These are phyloP conservation scores for Keiferia lycopersicella DNA, from an alignment of 2,888 invertebrate genomes.

Conservation along the genomic window DNA sequence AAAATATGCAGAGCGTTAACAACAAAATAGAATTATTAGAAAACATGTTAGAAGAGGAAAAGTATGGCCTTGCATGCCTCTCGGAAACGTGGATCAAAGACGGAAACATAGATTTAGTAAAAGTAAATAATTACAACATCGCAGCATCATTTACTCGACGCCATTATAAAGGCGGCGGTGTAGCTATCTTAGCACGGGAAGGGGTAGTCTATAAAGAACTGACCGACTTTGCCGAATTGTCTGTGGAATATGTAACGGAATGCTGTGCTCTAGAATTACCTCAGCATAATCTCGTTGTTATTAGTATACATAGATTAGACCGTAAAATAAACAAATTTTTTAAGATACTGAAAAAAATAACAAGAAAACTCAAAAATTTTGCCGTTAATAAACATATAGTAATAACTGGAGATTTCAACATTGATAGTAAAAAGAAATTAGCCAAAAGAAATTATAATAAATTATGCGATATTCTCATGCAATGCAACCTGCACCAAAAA, in stretches of 20 bases:
- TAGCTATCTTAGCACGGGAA: not conserved
- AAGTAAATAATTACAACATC: not conserved
- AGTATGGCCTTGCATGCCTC: not conserved
- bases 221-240: not conserved
- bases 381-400: not conserved
- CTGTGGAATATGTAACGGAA: not conserved
- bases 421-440: not conserved
- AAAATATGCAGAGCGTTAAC: not conserved
- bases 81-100: slow-evolving; percentile 1
- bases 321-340: not conserved
- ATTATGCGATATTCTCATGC: not conserved
- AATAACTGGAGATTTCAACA: not conserved
- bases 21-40: not conserved
- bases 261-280: not conserved
- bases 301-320: not conserved
- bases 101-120: not conserved
- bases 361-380: not conserved
- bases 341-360: not conserved
- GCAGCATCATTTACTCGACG: not conserved
- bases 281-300: not conserved
- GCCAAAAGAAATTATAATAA: not conserved
- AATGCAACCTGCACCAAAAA: not conserved
- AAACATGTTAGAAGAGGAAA: not conserved
- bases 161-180: not conserved
- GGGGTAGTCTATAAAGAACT: not conserved